Base-by-base conservation (phyloP, 2,888 invertebrate species). In the Philereme vetulata region DNA sequence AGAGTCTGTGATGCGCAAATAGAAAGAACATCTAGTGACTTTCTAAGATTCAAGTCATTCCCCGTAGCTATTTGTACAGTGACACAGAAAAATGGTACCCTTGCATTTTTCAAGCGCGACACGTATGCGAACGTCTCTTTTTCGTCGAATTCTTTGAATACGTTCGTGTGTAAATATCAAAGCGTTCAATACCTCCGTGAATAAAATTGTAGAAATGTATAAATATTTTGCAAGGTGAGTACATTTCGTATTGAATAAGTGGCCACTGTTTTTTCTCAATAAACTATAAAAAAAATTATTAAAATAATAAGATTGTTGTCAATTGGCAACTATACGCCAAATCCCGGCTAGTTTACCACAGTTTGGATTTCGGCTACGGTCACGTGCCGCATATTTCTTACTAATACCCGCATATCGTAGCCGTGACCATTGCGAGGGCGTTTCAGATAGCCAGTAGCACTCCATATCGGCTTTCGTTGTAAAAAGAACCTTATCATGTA, bases 11-110 rank as follows among this genome's bases (percentile, higher is more conserved):
- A 62, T 67, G 62, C 63, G 70, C 77, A 81, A 80, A 80, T 74
- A 78, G 75, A 79, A 77, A 79, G 77, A 78, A 77, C 77, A 82
- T 77, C 74, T 72, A 72, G 74, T 67, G 75, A 78, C 77, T 78
- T 76, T 77, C 79, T 75, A 76, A 81, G 80, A 84, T 82, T 82
- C 79, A 76, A 80, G 78, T 80, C 80, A 81, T 84, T 77, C 79
- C 84, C 78, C 72, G 64, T 75, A 79, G 85, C 82, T 85, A 84
- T 87, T 86, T 86, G 84, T 80, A 78, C 70, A 76, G 76, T 79
- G 84, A 85, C 85, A 81, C 75, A 78, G 82, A 84, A 81, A 84
- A 82, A 84, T 85, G 75, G 80, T 77, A 71, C 71, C 67, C 78
- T 80, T 78, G 81, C 84, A 80, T 84, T 84, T 83, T 77, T 75